phyloP scores from a whole-genome alignment of 2,888 invertebrate species.

The Arge pagana region DNA sequence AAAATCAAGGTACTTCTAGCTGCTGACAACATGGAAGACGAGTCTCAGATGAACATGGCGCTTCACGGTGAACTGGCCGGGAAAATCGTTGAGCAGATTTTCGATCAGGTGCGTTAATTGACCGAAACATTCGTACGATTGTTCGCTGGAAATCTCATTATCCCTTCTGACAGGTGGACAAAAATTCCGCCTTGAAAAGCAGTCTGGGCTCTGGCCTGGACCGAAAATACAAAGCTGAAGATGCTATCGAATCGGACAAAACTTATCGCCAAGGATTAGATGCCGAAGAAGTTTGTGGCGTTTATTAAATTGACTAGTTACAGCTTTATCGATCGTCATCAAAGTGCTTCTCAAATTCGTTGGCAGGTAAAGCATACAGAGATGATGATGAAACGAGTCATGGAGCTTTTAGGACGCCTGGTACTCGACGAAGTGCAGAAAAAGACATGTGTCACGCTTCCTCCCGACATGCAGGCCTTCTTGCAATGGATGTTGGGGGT shows the following conservation, averaged over 20 bases:
- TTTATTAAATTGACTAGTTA: neutral
- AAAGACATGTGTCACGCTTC: conserved; percentile 41
- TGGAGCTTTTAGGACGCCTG: conserved; percentile 39
- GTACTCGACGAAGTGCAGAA: conserved; percentile 42
- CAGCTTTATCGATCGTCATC: neutral
- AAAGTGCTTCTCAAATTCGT: neutral
- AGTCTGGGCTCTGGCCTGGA: conserved; percentile 41
- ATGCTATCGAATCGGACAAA: conserved; percentile 29
- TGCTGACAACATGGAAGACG: conserved; percentile 40
- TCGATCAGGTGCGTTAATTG: conserved; percentile 38
- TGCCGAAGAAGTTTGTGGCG: conserved; percentile 32
- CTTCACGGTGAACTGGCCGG: conserved; percentile 44
- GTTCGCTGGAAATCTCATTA: neutral
- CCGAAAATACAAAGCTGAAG: conserved; percentile 35
- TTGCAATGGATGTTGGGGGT: conserved; percentile 42
- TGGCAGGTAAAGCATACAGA: conserved; percentile 42
- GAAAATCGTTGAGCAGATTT: conserved; percentile 46
- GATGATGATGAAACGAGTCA: conserved; percentile 37
- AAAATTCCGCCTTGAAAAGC: conserved; percentile 35
- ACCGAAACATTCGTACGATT: neutral
- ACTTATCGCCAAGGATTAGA: conserved; percentile 32
- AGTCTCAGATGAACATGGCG: conserved; percentile 43
- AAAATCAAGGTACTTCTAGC: conserved; percentile 30
- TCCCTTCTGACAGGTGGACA: conserved; percentile 34
- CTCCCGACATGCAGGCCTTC: conserved; percentile 41